phyloP scores from a whole-genome alignment of 2,797 vertebrate genomes.

The Macrochelys suwanniensis region DNA sequence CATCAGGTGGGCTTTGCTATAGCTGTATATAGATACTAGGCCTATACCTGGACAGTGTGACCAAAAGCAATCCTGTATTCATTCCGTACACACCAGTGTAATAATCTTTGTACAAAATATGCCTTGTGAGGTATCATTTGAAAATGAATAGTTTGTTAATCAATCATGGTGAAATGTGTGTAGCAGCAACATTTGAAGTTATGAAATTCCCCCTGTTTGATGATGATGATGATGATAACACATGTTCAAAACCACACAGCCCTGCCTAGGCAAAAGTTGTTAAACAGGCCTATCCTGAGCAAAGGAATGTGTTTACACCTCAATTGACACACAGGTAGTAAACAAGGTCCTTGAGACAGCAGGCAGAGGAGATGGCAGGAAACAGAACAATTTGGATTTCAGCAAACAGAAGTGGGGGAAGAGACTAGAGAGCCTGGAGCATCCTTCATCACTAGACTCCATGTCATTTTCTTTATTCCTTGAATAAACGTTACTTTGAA shows the following conservation, averaged over 20 bases:
- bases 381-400: not conserved
- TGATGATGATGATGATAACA: not conserved
- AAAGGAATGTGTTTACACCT: no score
- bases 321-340: no score
- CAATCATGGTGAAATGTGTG: not conserved
- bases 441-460: not conserved
- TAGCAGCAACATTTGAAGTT: not conserved
- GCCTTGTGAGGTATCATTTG: not conserved
- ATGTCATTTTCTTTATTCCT: not conserved
- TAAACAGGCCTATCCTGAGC: no score
- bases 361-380: not conserved
- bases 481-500: not conserved
- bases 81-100: no score
- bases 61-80: not conserved
- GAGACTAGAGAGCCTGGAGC: not conserved
- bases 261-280: no score
- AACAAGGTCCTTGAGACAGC: not conserved
- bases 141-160: not conserved
- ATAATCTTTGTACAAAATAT: not conserved
- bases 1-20: not conserved
- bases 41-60: not conserved
- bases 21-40: not conserved
- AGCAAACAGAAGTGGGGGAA: not conserved
- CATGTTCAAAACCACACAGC: not conserved
- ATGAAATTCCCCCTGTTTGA: not conserved